Conservation (phyloP, 92 coral and sea anemone genomes). For the Epizoanthus fatuus region DNA sequence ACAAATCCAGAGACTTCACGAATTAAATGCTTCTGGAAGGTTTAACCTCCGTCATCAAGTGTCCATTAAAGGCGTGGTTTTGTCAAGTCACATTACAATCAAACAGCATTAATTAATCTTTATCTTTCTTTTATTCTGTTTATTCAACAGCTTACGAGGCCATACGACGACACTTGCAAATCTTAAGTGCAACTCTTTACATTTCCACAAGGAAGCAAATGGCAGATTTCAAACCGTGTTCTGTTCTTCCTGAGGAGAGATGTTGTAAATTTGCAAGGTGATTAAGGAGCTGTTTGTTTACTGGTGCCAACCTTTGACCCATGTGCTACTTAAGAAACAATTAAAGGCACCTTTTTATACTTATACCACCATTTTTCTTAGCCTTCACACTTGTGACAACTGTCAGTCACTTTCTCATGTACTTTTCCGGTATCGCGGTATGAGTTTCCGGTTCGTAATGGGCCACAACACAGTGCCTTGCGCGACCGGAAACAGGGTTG, state of each 20-base stretch:
- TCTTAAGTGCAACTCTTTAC: background rate
- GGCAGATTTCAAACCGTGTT: background rate
- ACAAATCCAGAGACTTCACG: background rate
- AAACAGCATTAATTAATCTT: slow-evolving; percentile 18
- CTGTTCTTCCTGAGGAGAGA: background rate
- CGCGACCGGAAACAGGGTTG: slow-evolving; percentile 37
- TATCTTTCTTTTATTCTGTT: slow-evolving; percentile 14
- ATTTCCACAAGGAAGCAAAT: background rate
- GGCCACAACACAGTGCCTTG: slow-evolving; percentile 26
- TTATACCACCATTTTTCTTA: slow-evolving; percentile 16
- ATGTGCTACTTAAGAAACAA: slow-evolving; percentile 20
- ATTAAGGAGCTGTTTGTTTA: background rate
- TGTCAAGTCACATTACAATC: slow-evolving; percentile 40
- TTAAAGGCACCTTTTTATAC: slow-evolving; percentile 31
- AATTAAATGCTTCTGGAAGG: slow-evolving; percentile 24
- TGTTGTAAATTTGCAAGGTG: background rate
- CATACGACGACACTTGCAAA: background rate
- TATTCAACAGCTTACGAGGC: slow-evolving; percentile 6
- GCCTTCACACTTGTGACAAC: slow-evolving; percentile 38
- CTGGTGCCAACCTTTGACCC: slow-evolving; percentile 28
- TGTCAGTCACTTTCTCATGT: slow-evolving; percentile 36
- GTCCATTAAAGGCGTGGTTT: slow-evolving; percentile 32
- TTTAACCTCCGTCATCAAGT: slow-evolving; percentile 28
- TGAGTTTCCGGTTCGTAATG: slow-evolving; percentile 45
- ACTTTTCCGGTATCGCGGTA: slow-evolving; percentile 33